Conservation (phyloP, 2,113 vertebrate genomes). For the Xyliphius kryptos region DNA sequence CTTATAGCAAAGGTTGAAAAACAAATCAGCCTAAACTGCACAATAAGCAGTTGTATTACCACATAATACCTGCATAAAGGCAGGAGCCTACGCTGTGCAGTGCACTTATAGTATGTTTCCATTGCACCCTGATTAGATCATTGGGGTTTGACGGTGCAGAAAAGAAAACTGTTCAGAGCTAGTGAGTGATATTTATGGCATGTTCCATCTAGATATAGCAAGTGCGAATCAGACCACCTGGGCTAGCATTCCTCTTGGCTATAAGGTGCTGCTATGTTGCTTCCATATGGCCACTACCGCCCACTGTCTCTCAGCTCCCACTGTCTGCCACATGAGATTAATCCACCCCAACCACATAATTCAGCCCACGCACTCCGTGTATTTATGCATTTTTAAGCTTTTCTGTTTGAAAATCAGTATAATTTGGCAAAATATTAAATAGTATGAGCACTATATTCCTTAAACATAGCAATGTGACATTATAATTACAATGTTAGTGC, state of each 20-base stretch:
- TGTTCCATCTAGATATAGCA: not conserved
- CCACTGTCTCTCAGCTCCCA: conserved; percentile 13
- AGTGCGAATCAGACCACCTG: not conserved
- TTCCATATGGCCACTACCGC: conserved; percentile 34
- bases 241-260: conserved; percentile 20
- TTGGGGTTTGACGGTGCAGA: not conserved
- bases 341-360: conserved; percentile 9
- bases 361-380: not conserved
- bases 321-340: conserved; percentile 5
- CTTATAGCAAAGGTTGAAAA: no score
- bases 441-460: not conserved
- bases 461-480: not conserved
- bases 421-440: not conserved
- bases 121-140: not conserved
- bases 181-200: conserved; percentile 12
- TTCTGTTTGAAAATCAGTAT: no score
- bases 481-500: not conserved
- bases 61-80: not conserved
- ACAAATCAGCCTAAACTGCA: no score
- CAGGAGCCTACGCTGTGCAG: not conserved
- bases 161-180: not conserved
- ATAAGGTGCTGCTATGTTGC: conserved; percentile 28
- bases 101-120: not conserved
- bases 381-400: conserved; percentile 44
- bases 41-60: not conserved